These are phyloP conservation scores for Eurytemora carolleeae DNA, from an alignment of 1,140 invertebrate species.

Conservation along the genomic window DNA sequence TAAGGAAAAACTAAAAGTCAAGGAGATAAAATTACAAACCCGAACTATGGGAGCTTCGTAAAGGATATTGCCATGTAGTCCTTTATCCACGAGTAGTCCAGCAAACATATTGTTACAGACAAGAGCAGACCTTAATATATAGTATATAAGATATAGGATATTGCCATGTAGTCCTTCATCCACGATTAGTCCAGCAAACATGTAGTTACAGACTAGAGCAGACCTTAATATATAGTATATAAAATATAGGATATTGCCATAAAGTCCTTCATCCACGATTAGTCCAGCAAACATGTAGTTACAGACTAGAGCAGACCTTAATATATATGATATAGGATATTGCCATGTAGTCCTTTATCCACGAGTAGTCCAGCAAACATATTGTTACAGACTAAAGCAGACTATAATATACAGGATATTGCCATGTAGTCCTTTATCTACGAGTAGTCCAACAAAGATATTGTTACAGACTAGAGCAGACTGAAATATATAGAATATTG, in stretches of 20 bases:
- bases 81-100: not conserved
- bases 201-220: slow-evolving; percentile 40
- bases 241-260: slow-evolving; percentile 27
- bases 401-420: slow-evolving; percentile 18
- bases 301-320: slow-evolving; percentile 38
- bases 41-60: not conserved
- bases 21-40: too few species aligned
- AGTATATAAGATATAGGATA: too few species aligned
- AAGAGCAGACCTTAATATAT: slow-evolving; percentile 14
- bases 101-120: slow-evolving; percentile 9
- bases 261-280: slow-evolving; percentile 34
- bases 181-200: slow-evolving; percentile 36
- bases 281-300: slow-evolving; percentile 38
- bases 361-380: not conserved
- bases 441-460: slow-evolving; percentile 36
- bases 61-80: not conserved
- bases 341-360: not conserved
- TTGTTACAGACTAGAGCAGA: slow-evolving; percentile 41
- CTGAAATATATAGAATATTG: slow-evolving; percentile 25
- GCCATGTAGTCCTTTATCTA: slow-evolving; percentile 35
- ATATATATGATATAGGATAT: too few species aligned
- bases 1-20: too few species aligned
- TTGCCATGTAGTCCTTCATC: slow-evolving; percentile 34
- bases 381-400: slow-evolving; percentile 12
- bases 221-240: too few species aligned